A percentile compares a stretch with the other conserved stretches of the same genome.
Evolutionary conservation across 2,888 invertebrate genomes (phyloP).

Genomic region (Ochropleura plecta): DNA sequence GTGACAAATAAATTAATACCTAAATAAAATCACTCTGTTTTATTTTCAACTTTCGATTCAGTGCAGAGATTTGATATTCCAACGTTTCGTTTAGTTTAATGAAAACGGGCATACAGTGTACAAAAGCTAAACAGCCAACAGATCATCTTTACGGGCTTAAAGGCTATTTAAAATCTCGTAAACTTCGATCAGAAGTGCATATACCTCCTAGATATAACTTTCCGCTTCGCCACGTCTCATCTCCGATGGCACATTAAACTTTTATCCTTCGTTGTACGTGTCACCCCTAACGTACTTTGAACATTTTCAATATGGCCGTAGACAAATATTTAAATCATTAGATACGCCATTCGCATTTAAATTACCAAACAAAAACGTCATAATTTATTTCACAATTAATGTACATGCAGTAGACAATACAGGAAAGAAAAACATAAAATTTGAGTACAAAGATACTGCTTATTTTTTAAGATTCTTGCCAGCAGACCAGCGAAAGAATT

Average conservation of each 20-base stretch:
- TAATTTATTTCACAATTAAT: too few species aligned
- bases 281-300: conserved; percentile 29
- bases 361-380: neutral
- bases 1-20: neutral
- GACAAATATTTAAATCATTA: neutral
- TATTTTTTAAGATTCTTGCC: too few species aligned
- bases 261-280: conserved; percentile 4
- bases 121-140: neutral
- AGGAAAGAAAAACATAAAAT: too few species aligned
- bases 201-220: neutral
- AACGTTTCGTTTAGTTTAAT: neutral
- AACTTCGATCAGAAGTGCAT: conserved; percentile 29
- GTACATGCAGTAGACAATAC: too few species aligned
- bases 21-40: neutral
- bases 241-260: conserved; percentile 17
- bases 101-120: neutral
- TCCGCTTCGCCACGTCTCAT: conserved; percentile 9
- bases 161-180: conserved; percentile 33
- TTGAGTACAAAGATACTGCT: too few species aligned
- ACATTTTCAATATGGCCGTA: conserved; percentile 30
- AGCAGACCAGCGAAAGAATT: too few species aligned
- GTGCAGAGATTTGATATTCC: neutral
- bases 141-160: conserved; percentile 3
- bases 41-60: neutral
- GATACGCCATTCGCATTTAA: neutral